Evolutionary conservation across 2,888 invertebrate species (phyloP).

Genomic region (Diarsia mendica): DNA sequence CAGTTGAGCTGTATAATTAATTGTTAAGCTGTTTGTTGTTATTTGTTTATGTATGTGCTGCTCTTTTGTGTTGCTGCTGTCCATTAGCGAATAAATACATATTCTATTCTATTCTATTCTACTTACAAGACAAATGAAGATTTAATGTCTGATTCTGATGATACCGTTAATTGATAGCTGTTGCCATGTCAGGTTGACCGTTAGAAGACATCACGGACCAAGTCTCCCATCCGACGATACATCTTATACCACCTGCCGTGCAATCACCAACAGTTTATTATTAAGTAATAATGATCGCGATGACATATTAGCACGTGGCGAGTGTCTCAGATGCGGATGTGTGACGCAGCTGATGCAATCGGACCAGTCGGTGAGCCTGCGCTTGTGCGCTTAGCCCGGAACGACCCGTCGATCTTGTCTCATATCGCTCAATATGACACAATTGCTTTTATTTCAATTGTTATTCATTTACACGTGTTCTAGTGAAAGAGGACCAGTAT

Average conservation of each 20-base stretch:
- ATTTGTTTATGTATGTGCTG: too few species aligned
- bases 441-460: conserved; percentile 3
- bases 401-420: conserved; percentile 29
- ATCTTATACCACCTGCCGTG: background rate
- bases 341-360: conserved; percentile 47
- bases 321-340: conserved; percentile 22
- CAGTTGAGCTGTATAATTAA: too few species aligned
- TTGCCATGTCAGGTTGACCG: conserved; percentile 2
- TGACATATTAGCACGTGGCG: conserved; percentile 33
- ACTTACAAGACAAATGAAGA: background rate
- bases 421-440: conserved; percentile 17
- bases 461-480: background rate
- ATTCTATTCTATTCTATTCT: too few species aligned
- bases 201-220: background rate
- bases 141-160: background rate
- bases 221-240: background rate
- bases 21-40: too few species aligned
- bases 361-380: conserved; percentile 30
- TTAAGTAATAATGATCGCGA: conserved; percentile 15
- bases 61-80: too few species aligned
- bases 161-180: background rate
- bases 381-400: conserved; percentile 34
- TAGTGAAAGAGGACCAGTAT: background rate
- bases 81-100: too few species aligned
- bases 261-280: background rate